phyloP scores from a whole-genome alignment of 2,113 vertebrate genomes.

The Gallinago jamesoni region DNA sequence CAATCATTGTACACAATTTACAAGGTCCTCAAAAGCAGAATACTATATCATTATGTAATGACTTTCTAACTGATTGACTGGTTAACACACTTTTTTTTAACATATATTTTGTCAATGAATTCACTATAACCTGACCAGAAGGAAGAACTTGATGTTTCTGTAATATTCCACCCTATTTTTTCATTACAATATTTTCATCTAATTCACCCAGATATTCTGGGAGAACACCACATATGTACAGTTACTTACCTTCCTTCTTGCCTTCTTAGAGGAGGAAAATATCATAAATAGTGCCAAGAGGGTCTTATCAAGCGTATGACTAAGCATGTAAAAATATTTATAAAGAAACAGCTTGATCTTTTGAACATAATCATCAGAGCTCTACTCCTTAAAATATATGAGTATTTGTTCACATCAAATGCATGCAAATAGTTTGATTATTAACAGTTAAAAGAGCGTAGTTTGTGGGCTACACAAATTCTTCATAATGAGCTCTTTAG shows the following conservation, averaged over 20 bases:
- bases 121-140: not conserved
- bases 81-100: not conserved
- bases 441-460: not conserved
- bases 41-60: not conserved
- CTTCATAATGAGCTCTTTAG: not conserved
- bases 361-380: not conserved
- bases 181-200: not conserved
- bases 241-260: not conserved
- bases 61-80: not conserved
- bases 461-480: not conserved
- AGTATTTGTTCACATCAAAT: not conserved
- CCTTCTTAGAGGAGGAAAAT: not conserved
- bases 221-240: not conserved
- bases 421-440: not conserved
- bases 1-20: not conserved
- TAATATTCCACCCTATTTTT: not conserved
- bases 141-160: not conserved
- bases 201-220: not conserved
- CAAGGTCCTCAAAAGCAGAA: not conserved
- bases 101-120: not conserved
- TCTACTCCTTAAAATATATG: not conserved
- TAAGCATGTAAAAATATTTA: not conserved
- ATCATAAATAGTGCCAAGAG: accelerated
- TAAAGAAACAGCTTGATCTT: not conserved
- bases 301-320: not conserved